Evolutionary conservation across 92 coral and sea anemone genomes (phyloP).

Genomic region (Montipora capitata): DNA sequence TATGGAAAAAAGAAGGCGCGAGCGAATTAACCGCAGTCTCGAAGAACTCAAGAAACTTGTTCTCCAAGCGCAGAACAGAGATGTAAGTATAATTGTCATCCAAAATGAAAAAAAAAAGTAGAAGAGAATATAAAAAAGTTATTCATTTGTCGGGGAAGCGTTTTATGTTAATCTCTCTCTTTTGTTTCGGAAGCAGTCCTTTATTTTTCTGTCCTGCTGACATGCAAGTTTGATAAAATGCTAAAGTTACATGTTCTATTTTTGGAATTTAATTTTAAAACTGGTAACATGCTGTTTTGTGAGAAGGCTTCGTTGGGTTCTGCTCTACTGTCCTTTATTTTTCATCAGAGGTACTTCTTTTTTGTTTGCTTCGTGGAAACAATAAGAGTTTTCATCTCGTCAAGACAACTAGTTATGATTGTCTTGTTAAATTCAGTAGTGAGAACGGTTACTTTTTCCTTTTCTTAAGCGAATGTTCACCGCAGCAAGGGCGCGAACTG

Average conservation of each 20-base stretch:
- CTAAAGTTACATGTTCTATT: constrained; percentile 19
- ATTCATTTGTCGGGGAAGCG: neutral
- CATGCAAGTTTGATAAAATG: constrained; percentile 16
- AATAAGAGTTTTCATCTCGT: no score
- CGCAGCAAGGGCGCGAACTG: no score
- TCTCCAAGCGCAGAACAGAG: constrained; percentile 90
- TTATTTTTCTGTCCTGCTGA: constrained; percentile 6
- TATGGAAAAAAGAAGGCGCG: constrained; percentile 97
- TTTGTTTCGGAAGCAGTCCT: neutral
- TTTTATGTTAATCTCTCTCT: neutral
- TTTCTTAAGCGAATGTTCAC: no score
- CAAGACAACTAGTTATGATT: no score
- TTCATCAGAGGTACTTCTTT: no score
- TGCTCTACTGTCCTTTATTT: no score
- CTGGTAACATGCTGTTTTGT: neutral
- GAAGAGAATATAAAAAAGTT: neutral
- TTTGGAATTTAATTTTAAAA: neutral
- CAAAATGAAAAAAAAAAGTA: neutral
- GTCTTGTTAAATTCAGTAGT: no score
- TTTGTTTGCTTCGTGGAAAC: no score
- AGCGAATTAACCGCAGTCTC: constrained; percentile 91
- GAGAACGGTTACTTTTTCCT: no score
- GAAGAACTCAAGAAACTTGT: constrained; percentile 91
- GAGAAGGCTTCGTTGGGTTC: neutral
- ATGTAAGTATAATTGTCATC: constrained; percentile 81